phyloP scores from a whole-genome alignment of 2,888 invertebrate genomes.

The Xanthostigma xanthostigma region DNA sequence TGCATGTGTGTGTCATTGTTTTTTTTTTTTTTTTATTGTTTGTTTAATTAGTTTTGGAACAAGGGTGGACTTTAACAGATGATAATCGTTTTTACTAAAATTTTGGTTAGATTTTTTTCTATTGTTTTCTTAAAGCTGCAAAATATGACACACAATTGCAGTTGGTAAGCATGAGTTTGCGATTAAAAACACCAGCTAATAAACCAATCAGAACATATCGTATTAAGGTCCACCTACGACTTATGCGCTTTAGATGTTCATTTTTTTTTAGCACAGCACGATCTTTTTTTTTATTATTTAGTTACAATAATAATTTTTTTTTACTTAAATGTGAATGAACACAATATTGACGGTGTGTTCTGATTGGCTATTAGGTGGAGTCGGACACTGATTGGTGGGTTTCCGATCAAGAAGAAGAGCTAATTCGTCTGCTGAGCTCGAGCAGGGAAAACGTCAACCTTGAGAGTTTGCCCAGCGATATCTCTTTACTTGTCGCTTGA shows the following conservation, averaged over 20 bases:
- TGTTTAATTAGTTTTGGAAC: too few relatives aligned
- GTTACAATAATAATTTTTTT: background rate
- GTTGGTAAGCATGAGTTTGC: too few relatives aligned
- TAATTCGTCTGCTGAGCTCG: conserved; percentile 56
- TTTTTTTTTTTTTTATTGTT: background rate
- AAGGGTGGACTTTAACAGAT: conserved; percentile 3
- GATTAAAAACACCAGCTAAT: background rate
- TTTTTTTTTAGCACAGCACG: conserved; percentile 4
- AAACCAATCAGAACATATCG: conserved; percentile 3
- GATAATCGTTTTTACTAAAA: background rate
- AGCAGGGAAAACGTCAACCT: conserved; percentile 45
- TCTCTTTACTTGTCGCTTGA: conserved; percentile 8
- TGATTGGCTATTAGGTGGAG: conserved; percentile 29
- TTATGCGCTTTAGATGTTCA: conserved; percentile 8
- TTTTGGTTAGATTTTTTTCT: too few relatives aligned
- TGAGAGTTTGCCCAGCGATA: conserved; percentile 28
- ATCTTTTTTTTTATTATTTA: conserved; percentile 23
- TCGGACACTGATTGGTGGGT: conserved; percentile 63
- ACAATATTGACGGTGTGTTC: conserved; percentile 26
- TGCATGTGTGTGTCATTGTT: background rate
- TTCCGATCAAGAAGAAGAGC: conserved; percentile 66
- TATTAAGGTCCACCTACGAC: conserved; percentile 4
- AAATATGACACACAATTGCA: too few relatives aligned
- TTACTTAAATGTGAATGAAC: background rate
- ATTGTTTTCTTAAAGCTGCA: too few relatives aligned